Conservation (phyloP, 64 coral and sea anemone species). For the Hydrozoanthus tunicans region DNA sequence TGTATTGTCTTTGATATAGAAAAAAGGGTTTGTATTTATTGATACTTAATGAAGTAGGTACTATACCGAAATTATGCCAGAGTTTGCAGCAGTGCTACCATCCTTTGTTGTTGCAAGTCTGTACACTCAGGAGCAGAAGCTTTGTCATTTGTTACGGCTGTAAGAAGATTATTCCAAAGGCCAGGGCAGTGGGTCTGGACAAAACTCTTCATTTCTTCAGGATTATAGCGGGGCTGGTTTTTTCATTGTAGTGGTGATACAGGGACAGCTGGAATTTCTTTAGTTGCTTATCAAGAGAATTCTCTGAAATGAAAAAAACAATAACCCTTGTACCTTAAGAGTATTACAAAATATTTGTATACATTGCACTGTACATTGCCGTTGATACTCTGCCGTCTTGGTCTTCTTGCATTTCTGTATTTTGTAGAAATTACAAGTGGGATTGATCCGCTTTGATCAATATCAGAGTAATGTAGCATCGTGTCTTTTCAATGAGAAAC, state of each 20-base stretch:
- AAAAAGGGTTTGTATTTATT: too few relatives aligned
- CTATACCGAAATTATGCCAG: not conserved
- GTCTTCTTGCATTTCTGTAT: too few relatives aligned
- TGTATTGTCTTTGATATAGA: not conserved
- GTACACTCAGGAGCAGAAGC: not conserved
- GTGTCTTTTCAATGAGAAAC: slow-evolving; percentile 5
- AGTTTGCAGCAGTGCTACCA: not conserved
- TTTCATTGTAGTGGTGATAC: not conserved
- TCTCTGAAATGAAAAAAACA: not conserved
- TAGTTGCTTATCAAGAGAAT: slow-evolving; percentile 35
- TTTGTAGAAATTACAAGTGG: too few relatives aligned
- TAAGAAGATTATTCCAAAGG: not conserved
- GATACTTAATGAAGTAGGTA: not conserved
- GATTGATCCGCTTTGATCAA: not conserved
- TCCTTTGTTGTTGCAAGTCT: slow-evolving; percentile 31
- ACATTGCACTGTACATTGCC: too few relatives aligned
- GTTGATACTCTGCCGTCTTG: too few relatives aligned
- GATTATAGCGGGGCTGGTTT: not conserved
- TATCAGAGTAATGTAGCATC: slow-evolving; percentile 8
- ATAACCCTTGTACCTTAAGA: too few relatives aligned
- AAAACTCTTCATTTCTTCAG: slow-evolving; percentile 7
- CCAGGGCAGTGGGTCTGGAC: slow-evolving; percentile 25
- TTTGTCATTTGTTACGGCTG: not conserved
- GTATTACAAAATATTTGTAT: too few relatives aligned
- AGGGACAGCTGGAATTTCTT: slow-evolving; percentile 39